Percentiles rank a stretch among this genome's conserved stretches.
phyloP scores from a whole-genome alignment of 2,113 vertebrate species.

The Rhadina sibilatrix region DNA sequence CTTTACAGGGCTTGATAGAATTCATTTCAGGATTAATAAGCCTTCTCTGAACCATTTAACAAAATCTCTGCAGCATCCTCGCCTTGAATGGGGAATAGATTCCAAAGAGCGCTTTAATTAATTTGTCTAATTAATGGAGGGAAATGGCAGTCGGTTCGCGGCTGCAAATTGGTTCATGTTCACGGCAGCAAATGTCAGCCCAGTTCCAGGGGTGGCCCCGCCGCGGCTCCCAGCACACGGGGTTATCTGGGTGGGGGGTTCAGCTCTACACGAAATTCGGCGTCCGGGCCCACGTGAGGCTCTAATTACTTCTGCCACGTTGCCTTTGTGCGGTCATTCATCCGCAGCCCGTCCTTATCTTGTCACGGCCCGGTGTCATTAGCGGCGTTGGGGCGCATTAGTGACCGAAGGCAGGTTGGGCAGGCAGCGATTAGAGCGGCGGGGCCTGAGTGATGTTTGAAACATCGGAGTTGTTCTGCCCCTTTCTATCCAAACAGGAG shows the following conservation, averaged over 20 bases:
- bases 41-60: constrained; percentile 42
- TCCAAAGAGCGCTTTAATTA: constrained; percentile 41
- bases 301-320: constrained; percentile 73
- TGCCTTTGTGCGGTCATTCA: constrained; percentile 69
- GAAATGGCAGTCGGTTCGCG: not conserved
- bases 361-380: constrained; percentile 71
- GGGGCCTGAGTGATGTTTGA: constrained; percentile 66
- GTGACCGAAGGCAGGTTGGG: constrained; percentile 68
- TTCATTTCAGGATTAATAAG: constrained; percentile 46
- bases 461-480: constrained; percentile 45
- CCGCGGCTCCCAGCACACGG: not conserved
- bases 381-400: constrained; percentile 70
- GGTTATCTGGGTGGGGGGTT: constrained; percentile 73
- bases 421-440: constrained; percentile 60
- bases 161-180: not conserved
- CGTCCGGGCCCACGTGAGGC: constrained; percentile 50
- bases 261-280: constrained; percentile 49
- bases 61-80: constrained; percentile 25
- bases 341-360: constrained; percentile 75
- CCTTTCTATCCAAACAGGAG: constrained; percentile 6
- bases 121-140: constrained; percentile 60
- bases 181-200: constrained; percentile 51
- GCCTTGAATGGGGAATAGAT: not conserved
- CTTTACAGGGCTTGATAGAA: constrained; percentile 43
- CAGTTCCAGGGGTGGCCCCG: not conserved